A percentile compares a stretch with the other conserved stretches of the same genome.
Evolutionary conservation across 2,113 vertebrate species (phyloP).

Genomic region (Colius striatus): DNA sequence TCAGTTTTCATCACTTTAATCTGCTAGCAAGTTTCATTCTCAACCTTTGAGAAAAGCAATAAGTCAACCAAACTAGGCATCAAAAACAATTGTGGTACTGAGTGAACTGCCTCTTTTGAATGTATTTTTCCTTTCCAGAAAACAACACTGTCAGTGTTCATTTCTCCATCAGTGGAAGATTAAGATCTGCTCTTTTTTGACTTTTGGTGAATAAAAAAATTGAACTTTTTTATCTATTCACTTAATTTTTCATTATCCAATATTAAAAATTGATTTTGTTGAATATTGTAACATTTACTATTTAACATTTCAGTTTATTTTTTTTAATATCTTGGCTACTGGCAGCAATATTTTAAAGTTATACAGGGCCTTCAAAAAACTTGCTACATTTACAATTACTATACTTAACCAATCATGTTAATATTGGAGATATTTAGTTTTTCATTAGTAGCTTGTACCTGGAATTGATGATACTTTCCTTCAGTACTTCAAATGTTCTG

Average conservation of each 20-base stretch:
- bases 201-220: neutral
- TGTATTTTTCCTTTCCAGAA: neutral
- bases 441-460: neutral
- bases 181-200: neutral
- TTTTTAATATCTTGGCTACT: neutral
- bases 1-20: neutral
- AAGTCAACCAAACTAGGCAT: neutral
- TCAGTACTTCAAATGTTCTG: neutral
- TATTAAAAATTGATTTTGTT: neutral
- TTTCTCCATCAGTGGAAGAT: neutral
- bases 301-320: neutral
- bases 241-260: neutral
- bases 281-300: neutral
- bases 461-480: neutral
- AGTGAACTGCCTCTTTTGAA: neutral
- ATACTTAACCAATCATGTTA: neutral
- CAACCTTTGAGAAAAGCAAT: neutral
- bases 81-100: neutral
- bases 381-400: neutral
- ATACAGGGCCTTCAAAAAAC: neutral
- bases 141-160: neutral
- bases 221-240: neutral
- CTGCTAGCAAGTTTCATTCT: neutral
- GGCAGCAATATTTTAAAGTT: neutral
- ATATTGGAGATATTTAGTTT: neutral